These are phyloP conservation scores for Drosophila vallismaia DNA, from an alignment of 2,888 invertebrate species.

Conservation along the genomic window DNA sequence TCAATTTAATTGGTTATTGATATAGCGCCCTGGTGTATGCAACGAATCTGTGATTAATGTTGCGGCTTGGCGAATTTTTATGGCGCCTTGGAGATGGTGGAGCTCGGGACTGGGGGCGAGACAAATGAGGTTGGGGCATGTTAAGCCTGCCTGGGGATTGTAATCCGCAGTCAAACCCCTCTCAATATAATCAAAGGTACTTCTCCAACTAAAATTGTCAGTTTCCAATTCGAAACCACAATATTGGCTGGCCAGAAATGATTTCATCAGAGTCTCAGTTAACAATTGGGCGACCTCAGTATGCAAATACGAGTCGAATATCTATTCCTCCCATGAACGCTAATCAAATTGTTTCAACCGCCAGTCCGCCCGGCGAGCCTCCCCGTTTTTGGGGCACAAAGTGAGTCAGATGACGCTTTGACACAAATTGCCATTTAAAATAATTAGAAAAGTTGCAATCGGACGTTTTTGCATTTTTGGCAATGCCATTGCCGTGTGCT, in stretches of 20 bases:
- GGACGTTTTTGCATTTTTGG: slow-evolving; percentile 34
- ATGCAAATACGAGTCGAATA: slow-evolving; percentile 18
- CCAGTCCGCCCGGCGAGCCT: slow-evolving; percentile 5
- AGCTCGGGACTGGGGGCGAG: slow-evolving; percentile 7
- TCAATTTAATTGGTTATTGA: slow-evolving; percentile 78
- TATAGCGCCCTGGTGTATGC: slow-evolving; percentile 74
- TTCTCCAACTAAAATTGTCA: neutral
- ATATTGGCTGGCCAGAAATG: slow-evolving; percentile 11
- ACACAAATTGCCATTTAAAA: slow-evolving; percentile 76
- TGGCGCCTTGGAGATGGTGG: slow-evolving; percentile 72
- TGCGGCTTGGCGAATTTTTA: slow-evolving; percentile 73
- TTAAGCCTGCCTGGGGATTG: slow-evolving; percentile 35
- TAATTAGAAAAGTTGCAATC: slow-evolving; percentile 74
- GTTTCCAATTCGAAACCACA: slow-evolving; percentile 3
- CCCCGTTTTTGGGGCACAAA: slow-evolving; percentile 27
- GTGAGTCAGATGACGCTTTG: slow-evolving; percentile 49
- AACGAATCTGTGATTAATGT: slow-evolving; percentile 73
- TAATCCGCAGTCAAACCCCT: slow-evolving; percentile 11
- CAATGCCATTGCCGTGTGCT: slow-evolving; percentile 36
- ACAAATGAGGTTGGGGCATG: slow-evolving; percentile 41
- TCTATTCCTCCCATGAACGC: slow-evolving; percentile 24
- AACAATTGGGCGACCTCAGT: slow-evolving; percentile 3
- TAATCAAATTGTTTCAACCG: slow-evolving; percentile 40
- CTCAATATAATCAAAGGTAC: neutral
- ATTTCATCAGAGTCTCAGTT: slow-evolving; percentile 8